Percentiles rank a stretch among this genome's conserved stretches.
Conservation (phyloP, 2,113 vertebrate genomes). For the Connochaetes taurinus region DNA sequence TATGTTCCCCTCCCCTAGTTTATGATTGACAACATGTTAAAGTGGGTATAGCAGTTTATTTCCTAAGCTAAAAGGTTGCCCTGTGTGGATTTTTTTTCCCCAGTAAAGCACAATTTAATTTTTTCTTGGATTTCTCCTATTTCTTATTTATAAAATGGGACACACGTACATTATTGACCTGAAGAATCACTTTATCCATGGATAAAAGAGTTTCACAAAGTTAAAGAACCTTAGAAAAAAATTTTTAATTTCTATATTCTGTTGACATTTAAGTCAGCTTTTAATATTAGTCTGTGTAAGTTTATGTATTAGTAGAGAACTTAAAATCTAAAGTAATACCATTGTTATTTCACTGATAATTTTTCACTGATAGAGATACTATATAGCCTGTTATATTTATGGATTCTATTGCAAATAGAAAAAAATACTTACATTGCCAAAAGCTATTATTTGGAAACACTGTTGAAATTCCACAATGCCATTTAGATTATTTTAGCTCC, state of each 20-base stretch:
- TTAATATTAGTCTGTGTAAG: not conserved
- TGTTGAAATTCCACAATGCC: not conserved
- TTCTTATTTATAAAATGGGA: not conserved
- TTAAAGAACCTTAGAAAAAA: not conserved
- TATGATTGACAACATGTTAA: not conserved
- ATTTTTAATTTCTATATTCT: not conserved
- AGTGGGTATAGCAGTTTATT: not conserved
- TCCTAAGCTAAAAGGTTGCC: not conserved
- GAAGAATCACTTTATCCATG: not conserved
- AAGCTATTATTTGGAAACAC: not conserved
- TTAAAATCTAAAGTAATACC: not conserved
- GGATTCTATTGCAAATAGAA: not conserved
- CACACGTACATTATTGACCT: not conserved
- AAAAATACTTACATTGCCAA: not conserved
- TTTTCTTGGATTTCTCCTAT: not conserved
- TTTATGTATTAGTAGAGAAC: not conserved
- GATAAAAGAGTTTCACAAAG: not conserved
- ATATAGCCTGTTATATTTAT: not conserved
- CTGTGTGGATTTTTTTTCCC: not conserved
- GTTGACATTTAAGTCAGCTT: not conserved
- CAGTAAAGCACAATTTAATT: not conserved
- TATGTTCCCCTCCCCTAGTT: not conserved
- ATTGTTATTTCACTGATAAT: not conserved
- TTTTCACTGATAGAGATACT: not conserved
- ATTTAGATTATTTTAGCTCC: not conserved